Evolutionary conservation across 2,888 invertebrate species (phyloP).

Genomic region (Galerucella calmariensis): DNA sequence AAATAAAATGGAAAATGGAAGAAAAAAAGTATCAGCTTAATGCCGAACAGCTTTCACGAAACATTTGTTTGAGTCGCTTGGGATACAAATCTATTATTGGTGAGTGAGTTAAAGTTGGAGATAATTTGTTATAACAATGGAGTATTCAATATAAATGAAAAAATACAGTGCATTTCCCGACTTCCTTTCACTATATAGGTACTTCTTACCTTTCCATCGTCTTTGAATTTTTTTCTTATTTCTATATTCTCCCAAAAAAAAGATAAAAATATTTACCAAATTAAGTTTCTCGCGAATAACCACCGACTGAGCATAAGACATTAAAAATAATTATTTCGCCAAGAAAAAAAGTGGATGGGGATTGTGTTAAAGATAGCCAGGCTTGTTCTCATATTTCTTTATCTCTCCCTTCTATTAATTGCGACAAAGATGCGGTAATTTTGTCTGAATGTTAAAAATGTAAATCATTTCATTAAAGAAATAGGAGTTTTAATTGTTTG

Average conservation of each 20-base stretch:
- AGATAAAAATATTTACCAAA: too few species aligned
- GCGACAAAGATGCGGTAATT: constrained; percentile 39
- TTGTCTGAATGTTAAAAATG: constrained; percentile 37
- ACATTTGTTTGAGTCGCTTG: background rate
- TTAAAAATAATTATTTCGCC: background rate
- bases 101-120: background rate
- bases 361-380: background rate
- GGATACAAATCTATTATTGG: background rate
- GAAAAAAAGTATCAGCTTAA: constrained; percentile 1
- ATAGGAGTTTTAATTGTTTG: constrained; percentile 34
- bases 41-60: background rate
- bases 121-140: too few species aligned
- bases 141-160: too few species aligned
- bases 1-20: constrained; percentile 6
- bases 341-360: background rate
- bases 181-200: too few species aligned
- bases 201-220: too few species aligned
- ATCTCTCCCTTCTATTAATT: constrained; percentile 36
- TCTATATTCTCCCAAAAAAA: too few species aligned
- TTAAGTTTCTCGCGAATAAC: too few species aligned
- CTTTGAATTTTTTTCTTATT: too few species aligned
- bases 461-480: constrained; percentile 41
- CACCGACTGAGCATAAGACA: background rate
- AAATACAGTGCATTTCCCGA: too few species aligned
- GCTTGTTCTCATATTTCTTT: constrained; percentile 25